phyloP scores from a whole-genome alignment of 1,140 invertebrate species.

The Drosophila pallidifrons region DNA sequence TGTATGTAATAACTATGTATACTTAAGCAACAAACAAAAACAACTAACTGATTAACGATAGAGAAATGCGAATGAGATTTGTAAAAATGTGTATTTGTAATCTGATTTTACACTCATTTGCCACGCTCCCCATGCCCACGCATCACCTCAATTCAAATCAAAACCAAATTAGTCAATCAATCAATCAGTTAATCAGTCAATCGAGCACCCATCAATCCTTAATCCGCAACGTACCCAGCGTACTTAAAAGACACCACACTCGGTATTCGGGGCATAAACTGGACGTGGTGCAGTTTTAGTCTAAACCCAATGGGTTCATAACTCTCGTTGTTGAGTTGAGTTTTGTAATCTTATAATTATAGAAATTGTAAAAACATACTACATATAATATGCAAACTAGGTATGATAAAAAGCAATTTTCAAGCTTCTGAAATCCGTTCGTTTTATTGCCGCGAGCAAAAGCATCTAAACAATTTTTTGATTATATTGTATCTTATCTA shows the following conservation, averaged over 20 bases:
- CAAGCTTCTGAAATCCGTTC: constrained; percentile 1
- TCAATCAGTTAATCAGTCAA: constrained; percentile 8
- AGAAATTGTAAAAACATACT: constrained; percentile 23
- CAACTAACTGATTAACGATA: constrained; percentile 22
- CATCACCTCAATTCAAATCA: neutral
- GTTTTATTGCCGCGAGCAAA: constrained; percentile 34
- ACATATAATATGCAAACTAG: constrained; percentile 16
- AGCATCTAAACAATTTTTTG: constrained; percentile 45
- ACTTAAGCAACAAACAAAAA: constrained; percentile 28
- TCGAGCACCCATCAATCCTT: constrained; percentile 7
- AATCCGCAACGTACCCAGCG: constrained; percentile 36
- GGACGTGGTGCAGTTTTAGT: constrained; percentile 54
- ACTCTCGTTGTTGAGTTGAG: constrained; percentile 71
- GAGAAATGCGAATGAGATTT: constrained; percentile 54
- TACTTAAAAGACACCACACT: constrained; percentile 66
- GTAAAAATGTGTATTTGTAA: constrained; percentile 46
- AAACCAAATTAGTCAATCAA: neutral
- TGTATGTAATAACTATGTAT: constrained; percentile 46
- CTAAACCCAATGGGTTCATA: constrained; percentile 79
- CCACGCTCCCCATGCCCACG: constrained; percentile 7
- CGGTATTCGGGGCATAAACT: constrained; percentile 17
- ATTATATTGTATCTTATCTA: constrained; percentile 38
- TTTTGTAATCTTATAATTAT: constrained; percentile 64
- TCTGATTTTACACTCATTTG: constrained; percentile 26
- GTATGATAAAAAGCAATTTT: constrained; percentile 16